A percentile compares a stretch with the other conserved stretches of the same genome.
phyloP scores from a whole-genome alignment of 2,797 vertebrate genomes.

The Hippoglossus hippoglossus region DNA sequence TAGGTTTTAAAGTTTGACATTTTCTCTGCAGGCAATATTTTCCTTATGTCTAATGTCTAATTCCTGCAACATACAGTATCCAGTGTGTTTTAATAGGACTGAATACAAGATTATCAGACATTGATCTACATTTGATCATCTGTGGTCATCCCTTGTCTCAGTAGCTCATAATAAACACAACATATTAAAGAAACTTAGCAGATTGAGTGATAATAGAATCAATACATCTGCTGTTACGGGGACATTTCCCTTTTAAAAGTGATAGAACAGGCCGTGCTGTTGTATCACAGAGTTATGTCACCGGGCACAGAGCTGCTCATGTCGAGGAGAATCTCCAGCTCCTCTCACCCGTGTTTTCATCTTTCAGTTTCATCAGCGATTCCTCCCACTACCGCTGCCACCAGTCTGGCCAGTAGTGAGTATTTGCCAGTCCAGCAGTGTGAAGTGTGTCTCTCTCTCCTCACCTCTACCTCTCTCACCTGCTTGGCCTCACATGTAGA shows the following conservation, averaged over 20 bases:
- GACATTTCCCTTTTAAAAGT: no score
- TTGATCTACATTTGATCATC: neutral
- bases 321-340: conserved; percentile 3
- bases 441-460: conserved; percentile 55
- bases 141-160: no score
- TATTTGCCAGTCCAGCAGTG: conserved; percentile 76
- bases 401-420: conserved; percentile 84
- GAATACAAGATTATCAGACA: neutral
- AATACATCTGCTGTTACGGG: no score
- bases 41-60: neutral
- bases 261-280: no score
- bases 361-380: conserved; percentile 83
- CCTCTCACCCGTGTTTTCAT: conserved; percentile 81
- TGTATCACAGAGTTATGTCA: no score
- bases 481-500: conserved; percentile 62
- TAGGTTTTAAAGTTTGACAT: neutral
- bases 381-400: conserved; percentile 78
- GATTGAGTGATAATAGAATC: no score
- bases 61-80: neutral
- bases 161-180: no score
- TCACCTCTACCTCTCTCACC: conserved; percentile 38
- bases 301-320: no score
- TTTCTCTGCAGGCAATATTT: neutral
- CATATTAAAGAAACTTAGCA: no score
- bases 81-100: neutral